Percentiles rank a stretch among this genome's conserved stretches.
These are phyloP conservation scores for Pollenia griseotomentosa DNA, from an alignment of 2,888 invertebrate genomes.

Conservation along the genomic window DNA sequence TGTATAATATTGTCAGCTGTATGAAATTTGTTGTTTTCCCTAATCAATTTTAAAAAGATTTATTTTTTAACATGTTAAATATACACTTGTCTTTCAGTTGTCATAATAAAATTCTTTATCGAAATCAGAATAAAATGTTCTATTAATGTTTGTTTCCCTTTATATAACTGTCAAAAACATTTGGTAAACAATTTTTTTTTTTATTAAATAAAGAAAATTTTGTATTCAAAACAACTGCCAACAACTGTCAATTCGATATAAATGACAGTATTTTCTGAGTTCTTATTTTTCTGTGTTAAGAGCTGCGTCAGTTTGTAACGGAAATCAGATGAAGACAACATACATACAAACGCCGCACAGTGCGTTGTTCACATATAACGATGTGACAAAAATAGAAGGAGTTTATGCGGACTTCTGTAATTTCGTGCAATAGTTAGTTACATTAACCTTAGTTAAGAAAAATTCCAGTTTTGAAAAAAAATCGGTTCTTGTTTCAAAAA, in stretches of 20 bases:
- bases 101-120: constrained; percentile 4
- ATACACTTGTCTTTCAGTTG: neutral
- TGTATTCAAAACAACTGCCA: constrained; percentile 8
- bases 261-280: constrained; percentile 30
- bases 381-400: no score
- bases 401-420: no score
- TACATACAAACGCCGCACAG: neutral
- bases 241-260: constrained; percentile 48
- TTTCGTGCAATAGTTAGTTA: no score
- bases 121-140: neutral
- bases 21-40: no score
- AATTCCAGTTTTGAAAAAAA: no score
- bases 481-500: no score
- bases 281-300: neutral
- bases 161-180: constrained; percentile 18
- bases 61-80: no score
- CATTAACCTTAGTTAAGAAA: no score
- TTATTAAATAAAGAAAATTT: neutral
- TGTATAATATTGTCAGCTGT: no score
- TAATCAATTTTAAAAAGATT: no score
- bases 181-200: no score
- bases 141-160: neutral
- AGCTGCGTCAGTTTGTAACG: constrained; percentile 28
- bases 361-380: no score
- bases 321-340: constrained; percentile 41